Base-by-base conservation (phyloP, 2,888 invertebrate genomes). In the Mongoloraphidia duomilia region DNA sequence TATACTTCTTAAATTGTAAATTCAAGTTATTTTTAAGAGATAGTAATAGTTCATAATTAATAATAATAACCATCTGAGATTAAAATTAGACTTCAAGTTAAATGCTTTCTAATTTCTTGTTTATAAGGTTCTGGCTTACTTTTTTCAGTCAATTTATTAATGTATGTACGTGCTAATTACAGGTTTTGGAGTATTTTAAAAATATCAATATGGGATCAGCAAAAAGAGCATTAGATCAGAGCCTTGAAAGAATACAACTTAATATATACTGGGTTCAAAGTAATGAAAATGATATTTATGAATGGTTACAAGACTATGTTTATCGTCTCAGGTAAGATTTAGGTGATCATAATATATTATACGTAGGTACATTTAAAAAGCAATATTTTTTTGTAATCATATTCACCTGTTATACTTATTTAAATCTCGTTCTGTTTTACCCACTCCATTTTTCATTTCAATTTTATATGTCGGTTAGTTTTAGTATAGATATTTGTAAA, bases 231-330 rank as follows among this genome's bases (percentile, higher is more conserved):
- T 74, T 84, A 11, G 72, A 80, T 34, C 81, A 83, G 55, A 85
- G 87, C 11, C 64, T 89, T 42, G 91, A 91, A 66, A 83, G 78
- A 2, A 85, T 89, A 26, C 80, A 81, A 10, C 73, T 86, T 14
- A 90, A 91, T 70, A 81, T 87, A 2, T 80, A 84, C 53, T 91
- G 90, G 89, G 82, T 89, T 41, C 59, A 67, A 2, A 65, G 72
- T 26, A 78, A 77, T 10, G 77, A 77, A 57, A 67, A 67, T 2
- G 77, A 77, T 54, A 67, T 69, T 52, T 66, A 66, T 55, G 63
- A 61, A 50, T 69, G 69, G 69, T 59, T 68, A 53, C 59, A 61
- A 54, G 61, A 62, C 58, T 59, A 63, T 56, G 54, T 61, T 52
- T 26, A 26, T 26, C 26, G 26, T 26, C 26, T 26, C 26, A 26